Evolutionary conservation across 2,888 invertebrate genomes (phyloP), one percentile per base, ranked within the genome.

Genomic region (Drosophila fulvimacula): DNA sequence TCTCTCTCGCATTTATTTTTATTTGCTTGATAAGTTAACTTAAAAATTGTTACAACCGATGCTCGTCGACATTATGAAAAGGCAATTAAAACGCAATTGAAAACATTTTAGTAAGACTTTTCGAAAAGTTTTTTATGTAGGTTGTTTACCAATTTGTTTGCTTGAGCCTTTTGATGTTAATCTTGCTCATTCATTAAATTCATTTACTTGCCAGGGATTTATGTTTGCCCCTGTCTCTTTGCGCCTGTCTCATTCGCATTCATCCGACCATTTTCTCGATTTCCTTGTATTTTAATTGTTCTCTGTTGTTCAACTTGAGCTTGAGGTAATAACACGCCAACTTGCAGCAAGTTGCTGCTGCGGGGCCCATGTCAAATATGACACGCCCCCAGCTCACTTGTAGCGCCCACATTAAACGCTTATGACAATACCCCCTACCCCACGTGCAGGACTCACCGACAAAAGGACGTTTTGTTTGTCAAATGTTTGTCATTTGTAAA

Each of bases 401-500:
- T 32, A 19, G 56, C 61, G 56, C 61, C 66, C 76, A 79, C 68
- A 79, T 81, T 79, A 82, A 83, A 82, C 69, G 88, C 75, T 84
- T 81, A 30, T 55, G 63, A 75, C 59, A 77, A 69, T 71, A 68
- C 73, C 67, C 67, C 13, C 74, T 48, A 48, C 30, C 64, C 51
- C 62, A 57, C 51, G 55, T 59, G 48, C 42, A 55, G 51, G 56
- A 57, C 62, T 46, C 62, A 51, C 59, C 63, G 69, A 73, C 67
- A 63, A 69, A 75, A 72, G 75, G 76, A 76, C 87, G 77, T 81
- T 85, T 79, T 84, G 76, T 79, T 83, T 76, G 83, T 86, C 83
- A 90, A 89, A 84, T 86, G 88, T 82, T 88, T 89, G 82, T 82
- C 88, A 90, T 90, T 90, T 88, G 83, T 90, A 82, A 87, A 91